phyloP scores from a whole-genome alignment of 2,888 invertebrate species.

The Dicycla oo region DNA sequence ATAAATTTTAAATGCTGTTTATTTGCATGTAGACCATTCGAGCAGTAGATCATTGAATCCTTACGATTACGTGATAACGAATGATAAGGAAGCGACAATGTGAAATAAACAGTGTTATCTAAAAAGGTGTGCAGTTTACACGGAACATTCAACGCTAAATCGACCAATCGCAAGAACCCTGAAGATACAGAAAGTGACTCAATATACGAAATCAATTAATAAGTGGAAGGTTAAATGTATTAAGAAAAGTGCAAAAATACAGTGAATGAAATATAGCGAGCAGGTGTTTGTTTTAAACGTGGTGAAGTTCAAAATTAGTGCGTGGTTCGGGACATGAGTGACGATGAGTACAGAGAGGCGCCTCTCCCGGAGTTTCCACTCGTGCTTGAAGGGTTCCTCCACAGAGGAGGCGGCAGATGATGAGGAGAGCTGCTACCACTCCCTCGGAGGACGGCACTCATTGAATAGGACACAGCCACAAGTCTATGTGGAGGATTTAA shows the following conservation, averaged over 20 bases:
- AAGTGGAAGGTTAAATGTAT: constrained; percentile 44
- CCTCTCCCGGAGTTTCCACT: constrained; percentile 92
- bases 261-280: constrained; percentile 60
- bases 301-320: constrained; percentile 67
- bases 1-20: constrained; percentile 60
- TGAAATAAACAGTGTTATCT: constrained; percentile 77
- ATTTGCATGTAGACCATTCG: constrained; percentile 76
- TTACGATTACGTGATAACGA: constrained; percentile 77
- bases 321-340: constrained; percentile 82
- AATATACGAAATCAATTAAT: constrained; percentile 47
- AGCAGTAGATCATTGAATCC: constrained; percentile 71
- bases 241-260: constrained; percentile 55
- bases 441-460: constrained; percentile 85
- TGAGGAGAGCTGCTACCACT: constrained; percentile 88
- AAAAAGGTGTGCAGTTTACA: constrained; percentile 71
- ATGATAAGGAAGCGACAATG: constrained; percentile 73
- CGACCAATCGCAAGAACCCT: constrained; percentile 50
- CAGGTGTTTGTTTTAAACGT: constrained; percentile 61
- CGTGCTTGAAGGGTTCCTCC: constrained; percentile 91
- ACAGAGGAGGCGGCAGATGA: constrained; percentile 89
- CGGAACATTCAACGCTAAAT: constrained; percentile 57
- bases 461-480: constrained; percentile 81
- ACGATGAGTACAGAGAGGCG: constrained; percentile 90
- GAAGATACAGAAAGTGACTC: constrained; percentile 53
- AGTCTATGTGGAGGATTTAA: constrained; percentile 87